Conservation (phyloP, 2,888 invertebrate genomes). For the Epinotia nisella region DNA sequence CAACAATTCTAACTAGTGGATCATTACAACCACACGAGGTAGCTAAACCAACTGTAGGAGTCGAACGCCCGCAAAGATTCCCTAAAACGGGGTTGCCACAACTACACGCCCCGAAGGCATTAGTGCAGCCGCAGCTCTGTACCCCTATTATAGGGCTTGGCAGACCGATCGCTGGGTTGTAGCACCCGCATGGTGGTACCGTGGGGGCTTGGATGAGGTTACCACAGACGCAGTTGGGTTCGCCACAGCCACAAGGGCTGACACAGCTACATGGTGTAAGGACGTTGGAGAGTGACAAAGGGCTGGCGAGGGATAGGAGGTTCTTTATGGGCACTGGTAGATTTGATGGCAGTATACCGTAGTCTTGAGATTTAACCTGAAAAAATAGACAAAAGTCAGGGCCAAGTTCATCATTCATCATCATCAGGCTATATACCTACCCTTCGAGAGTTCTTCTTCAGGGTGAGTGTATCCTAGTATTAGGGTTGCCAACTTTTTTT, state of each 20-base stretch:
- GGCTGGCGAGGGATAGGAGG: slow-evolving; percentile 19
- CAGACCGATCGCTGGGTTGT: slow-evolving; percentile 29
- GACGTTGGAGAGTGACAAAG: background rate
- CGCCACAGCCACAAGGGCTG: slow-evolving; percentile 22
- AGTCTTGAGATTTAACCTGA: slow-evolving; percentile 35
- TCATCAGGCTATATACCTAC: too few species aligned
- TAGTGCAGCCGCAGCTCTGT: slow-evolving; percentile 23
- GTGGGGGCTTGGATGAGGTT: slow-evolving; percentile 4
- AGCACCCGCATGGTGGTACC: slow-evolving; percentile 49
- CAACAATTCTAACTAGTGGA: slow-evolving; percentile 29
- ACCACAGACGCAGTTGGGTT: slow-evolving; percentile 8
- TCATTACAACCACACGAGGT: slow-evolving; percentile 27
- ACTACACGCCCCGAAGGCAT: slow-evolving; percentile 23
- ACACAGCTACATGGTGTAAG: slow-evolving; percentile 48
- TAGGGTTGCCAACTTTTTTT: too few species aligned
- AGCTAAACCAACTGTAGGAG: slow-evolving; percentile 22
- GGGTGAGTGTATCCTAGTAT: too few species aligned
- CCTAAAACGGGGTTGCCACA: slow-evolving; percentile 28
- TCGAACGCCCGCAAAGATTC: slow-evolving; percentile 26
- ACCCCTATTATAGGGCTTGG: slow-evolving; percentile 27
- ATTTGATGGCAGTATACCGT: slow-evolving; percentile 23
- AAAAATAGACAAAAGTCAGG: background rate
- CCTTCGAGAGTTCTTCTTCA: too few species aligned
- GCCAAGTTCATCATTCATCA: too few species aligned
- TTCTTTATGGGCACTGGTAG: slow-evolving; percentile 25